Evolutionary conservation across 2,797 vertebrate genomes (phyloP), one percentile per base, ranked within the genome.

Genomic region (Thalassophryne amazonica): DNA sequence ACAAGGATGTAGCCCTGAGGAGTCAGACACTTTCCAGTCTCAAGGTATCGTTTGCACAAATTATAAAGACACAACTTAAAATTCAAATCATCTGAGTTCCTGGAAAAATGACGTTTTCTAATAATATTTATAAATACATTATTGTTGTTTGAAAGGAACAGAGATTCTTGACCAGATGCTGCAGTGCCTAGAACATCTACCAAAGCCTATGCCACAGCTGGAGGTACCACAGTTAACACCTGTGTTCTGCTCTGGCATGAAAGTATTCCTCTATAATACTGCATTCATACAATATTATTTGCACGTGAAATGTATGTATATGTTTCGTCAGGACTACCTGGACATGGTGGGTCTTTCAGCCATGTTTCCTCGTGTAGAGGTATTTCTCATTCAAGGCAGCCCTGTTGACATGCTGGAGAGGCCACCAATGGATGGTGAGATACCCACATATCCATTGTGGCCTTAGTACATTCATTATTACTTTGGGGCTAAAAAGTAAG

Each of bases 351-450:
- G 92, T 13, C 68, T 93, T 47, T 93, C 91, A 0, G 58, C 63
- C 3, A 80, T 93, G 69, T 93, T 92, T 64, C 92, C 92, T 36
- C 88, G 91, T 18, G 92, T 93, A 2, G 92, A 93, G 58, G 89
- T 93, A 55, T 93, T 89, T 58, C 86, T 93, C 20, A 93, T 93
- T 63, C 90, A 93, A 51, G 90, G 91, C 32, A 91, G 90, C 48
- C 88, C 92, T 2, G 86, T 93, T 52, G 91, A 93, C 31, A 91
- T 93, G 91, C 62, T 93, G 65, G 92, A 92, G 76, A 85, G 57
- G 35, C 90, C 91, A 0, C 80, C 58, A 10, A 84, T 92, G 86
- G 92, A 93, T 21, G 92, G 92, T 93, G 73, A 84, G 86, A 39
- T 17, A 48, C 35, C 9, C 8, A 31, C n/a, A n/a, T n/a, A n/a